These are phyloP conservation scores for Dynastes tityus DNA, from an alignment of 2,888 invertebrate species.

Conservation along the genomic window DNA sequence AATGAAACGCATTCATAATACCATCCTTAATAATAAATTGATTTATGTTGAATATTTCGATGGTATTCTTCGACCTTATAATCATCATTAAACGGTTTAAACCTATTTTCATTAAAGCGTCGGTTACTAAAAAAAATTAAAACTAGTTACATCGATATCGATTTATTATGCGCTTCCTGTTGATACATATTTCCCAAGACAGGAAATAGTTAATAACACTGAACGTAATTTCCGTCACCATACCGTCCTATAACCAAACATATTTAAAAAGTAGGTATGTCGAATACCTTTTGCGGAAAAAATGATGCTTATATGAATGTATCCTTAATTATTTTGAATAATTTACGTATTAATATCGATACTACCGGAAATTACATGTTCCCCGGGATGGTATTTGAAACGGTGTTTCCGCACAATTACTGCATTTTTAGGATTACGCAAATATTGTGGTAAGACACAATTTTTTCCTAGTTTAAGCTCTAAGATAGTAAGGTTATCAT, in stretches of 20 bases:
- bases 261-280: not conserved
- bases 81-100: not conserved
- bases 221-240: conserved; percentile 7
- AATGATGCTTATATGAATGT: not conserved
- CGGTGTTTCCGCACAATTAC: not conserved
- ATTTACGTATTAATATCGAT: not conserved
- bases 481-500: no score
- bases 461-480: not conserved
- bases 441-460: not conserved
- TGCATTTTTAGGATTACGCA: not conserved
- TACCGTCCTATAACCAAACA: not conserved
- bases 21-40: no score
- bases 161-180: not conserved
- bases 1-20: no score
- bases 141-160: not conserved
- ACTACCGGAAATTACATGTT: not conserved
- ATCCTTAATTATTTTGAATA: conserved; percentile 3
- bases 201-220: not conserved
- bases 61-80: not conserved
- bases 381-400: not conserved
- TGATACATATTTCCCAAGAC: not conserved
- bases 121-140: no score
- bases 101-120: not conserved
- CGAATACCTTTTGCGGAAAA: conserved; percentile 6
- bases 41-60: no score